A percentile compares a stretch with the other conserved stretches of the same genome.
Conservation (phyloP, 2,797 vertebrate genomes). For the Selene dorsalis region DNA sequence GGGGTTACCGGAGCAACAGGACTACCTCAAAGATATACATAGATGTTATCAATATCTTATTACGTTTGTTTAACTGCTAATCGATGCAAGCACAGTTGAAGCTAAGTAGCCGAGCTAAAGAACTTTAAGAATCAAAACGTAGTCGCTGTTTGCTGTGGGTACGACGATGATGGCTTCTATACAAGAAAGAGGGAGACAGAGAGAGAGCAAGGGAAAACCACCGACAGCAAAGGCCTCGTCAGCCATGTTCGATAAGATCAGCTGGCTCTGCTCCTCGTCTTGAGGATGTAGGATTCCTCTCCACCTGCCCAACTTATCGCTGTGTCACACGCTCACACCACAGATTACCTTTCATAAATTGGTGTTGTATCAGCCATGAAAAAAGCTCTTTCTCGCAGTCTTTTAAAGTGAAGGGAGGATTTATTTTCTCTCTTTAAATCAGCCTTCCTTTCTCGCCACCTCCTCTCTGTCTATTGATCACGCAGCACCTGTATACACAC, state of each 20-base stretch:
- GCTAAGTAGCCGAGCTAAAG: too few relatives aligned
- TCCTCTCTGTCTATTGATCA: constrained; percentile 33
- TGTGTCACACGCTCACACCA: constrained; percentile 63
- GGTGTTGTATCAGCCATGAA: constrained; percentile 50
- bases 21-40: too few relatives aligned
- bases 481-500: too few relatives aligned
- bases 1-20: too few relatives aligned
- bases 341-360: constrained; percentile 68
- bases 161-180: too few relatives aligned
- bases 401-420: constrained; percentile 51
- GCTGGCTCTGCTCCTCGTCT: constrained; percentile 42
- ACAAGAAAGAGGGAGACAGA: constrained; percentile 31
- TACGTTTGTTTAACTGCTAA: too few relatives aligned
- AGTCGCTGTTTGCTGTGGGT: too few relatives aligned
- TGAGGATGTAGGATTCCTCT: constrained; percentile 62
- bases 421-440: constrained; percentile 53
- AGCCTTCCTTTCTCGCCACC: background rate
- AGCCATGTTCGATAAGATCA: constrained; percentile 69
- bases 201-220: constrained; percentile 19
- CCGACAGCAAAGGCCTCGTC: constrained; percentile 50
- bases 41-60: too few relatives aligned
- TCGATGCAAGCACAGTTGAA: too few relatives aligned
- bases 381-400: constrained; percentile 44
- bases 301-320: constrained; percentile 66
- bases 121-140: too few relatives aligned